Percentiles rank a stretch among this genome's conserved stretches.
Evolutionary conservation across 2,113 vertebrate species (phyloP).

Genomic region (Anguilla rostrata): DNA sequence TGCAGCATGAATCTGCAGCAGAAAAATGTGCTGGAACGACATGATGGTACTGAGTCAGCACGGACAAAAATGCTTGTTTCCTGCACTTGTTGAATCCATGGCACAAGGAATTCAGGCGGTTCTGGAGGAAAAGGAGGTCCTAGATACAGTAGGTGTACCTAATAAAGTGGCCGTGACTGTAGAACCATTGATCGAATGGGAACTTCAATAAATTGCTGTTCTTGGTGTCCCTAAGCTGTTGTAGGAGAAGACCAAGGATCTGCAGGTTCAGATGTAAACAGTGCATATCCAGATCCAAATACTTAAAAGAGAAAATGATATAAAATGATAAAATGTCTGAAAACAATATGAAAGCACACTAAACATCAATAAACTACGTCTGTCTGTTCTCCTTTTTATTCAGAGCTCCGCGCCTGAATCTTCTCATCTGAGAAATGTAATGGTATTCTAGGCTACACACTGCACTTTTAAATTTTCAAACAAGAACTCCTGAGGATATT

Average conservation of each 20-base stretch:
- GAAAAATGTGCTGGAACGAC: no score
- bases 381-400: neutral
- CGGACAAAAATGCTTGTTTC: no score
- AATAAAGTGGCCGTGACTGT: neutral
- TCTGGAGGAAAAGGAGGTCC: no score
- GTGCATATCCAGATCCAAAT: neutral
- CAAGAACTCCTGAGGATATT: conserved; percentile 16
- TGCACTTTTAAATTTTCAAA: neutral
- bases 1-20: no score
- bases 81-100: no score
- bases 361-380: neutral
- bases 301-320: neutral
- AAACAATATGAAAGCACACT: neutral
- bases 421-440: neutral
- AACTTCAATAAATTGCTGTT: no score
- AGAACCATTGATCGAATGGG: neutral
- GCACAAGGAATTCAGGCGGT: no score
- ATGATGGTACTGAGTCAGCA: no score
- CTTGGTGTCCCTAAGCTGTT: no score
- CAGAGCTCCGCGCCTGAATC: neutral
- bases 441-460: neutral
- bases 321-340: neutral
- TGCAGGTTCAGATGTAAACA: neutral
- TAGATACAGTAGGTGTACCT: no score
- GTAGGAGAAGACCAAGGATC: neutral